Base-by-base conservation (phyloP, 2,888 invertebrate genomes). In the Acanthosepion pharaonis region DNA sequence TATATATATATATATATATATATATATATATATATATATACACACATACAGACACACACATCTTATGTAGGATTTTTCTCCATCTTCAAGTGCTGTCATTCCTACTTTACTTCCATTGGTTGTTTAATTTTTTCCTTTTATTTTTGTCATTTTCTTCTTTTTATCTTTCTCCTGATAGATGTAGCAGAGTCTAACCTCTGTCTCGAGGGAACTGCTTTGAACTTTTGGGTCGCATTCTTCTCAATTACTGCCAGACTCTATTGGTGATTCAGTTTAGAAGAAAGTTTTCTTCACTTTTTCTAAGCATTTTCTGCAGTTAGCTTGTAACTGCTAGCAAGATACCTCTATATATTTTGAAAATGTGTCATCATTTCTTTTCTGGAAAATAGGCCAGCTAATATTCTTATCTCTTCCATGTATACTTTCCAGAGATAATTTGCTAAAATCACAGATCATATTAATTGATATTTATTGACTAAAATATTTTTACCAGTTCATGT, bases 141-240 rank as follows among this genome's bases (percentile, higher is more conserved):
- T 59, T 59, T 59, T 5, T 59, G 59, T 23, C 15, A 42, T 64
- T 64, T 6, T 59, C 5, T 23, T 23, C 20, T 59, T 59, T 59
- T 23, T 59, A 6, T 28, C 25, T 28, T 28, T 28, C 78, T 78
- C 78, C n/a, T 78, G 78, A 78, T 78, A 78, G 78, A 78, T 78
- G 78, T 78, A 78, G n/a, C 78, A 4, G 28, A 11, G 78, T 78
- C 78, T 78, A 78, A 78, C 78, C 78, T 78, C 78, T 78, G 78
- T 78, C 78, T 78, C n/a, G 78, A n/a, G 78, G 78, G 78, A 78
- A 78, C 78, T n/a, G 78, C 78, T 78, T 78, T 78, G 78, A 78
- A 78, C 78, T 78, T 78, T 78, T 28, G 78, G n/a, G 78, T 78
- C 18, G 78, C 78, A 78, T 78, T 78, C n/a, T 78, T 78, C 78